Evolutionary conservation across 1,140 invertebrate species (phyloP).

Genomic region (Bombus ignitus): DNA sequence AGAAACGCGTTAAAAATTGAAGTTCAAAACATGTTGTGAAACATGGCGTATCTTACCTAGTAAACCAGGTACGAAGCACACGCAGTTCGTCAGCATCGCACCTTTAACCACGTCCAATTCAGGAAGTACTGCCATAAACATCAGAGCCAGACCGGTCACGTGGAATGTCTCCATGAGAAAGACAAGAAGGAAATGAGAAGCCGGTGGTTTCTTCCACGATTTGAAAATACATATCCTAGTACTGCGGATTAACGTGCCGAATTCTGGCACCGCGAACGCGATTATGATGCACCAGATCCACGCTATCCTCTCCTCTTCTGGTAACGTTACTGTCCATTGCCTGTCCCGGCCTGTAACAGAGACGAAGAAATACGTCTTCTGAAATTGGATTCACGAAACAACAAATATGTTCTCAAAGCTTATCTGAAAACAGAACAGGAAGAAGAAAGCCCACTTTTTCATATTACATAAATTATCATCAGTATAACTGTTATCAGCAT

Average conservation of each 20-base stretch:
- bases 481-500: background rate
- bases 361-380: fast-evolving
- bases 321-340: constrained; percentile 89
- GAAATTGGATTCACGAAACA: background rate
- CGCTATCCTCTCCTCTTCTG: constrained; percentile 92
- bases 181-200: constrained; percentile 87
- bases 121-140: constrained; percentile 94
- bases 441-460: too few species aligned
- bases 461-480: background rate
- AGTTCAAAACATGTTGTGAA: background rate
- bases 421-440: too few species aligned
- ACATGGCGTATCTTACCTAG: constrained; percentile 82
- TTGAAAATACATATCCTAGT: constrained; percentile 96
- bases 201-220: constrained; percentile 87
- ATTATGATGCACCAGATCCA: constrained; percentile 97
- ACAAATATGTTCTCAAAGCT: too few species aligned
- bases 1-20: background rate
- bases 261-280: constrained; percentile 92
- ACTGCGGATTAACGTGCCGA: constrained; percentile 92
- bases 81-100: constrained; percentile 96
- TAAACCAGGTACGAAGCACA: constrained; percentile 94
- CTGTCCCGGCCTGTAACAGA: constrained; percentile 89
- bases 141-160: constrained; percentile 91
- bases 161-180: constrained; percentile 94
- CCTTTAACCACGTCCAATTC: constrained; percentile 96